Evolutionary conservation across 2,888 invertebrate genomes (phyloP).

Genomic region (Napeogenes inachia): DNA sequence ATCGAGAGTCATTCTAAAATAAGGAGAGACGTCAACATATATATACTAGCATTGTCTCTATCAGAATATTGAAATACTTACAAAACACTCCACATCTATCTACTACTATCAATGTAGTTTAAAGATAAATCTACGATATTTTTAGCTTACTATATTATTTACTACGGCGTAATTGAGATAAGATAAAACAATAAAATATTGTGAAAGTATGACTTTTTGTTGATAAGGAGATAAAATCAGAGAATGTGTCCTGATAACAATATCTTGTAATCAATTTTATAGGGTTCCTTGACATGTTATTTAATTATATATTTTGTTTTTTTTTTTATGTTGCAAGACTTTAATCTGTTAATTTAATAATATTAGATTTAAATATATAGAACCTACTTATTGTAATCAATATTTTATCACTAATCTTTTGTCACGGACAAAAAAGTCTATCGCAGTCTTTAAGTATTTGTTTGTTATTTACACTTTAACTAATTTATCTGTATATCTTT

Average conservation of each 20-base stretch:
- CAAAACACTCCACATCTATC: too few relatives aligned
- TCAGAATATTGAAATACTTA: too few relatives aligned
- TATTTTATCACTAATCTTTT: slow-evolving; percentile 14
- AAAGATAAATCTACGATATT: slow-evolving; percentile 29
- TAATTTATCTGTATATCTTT: neutral
- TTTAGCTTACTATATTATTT: slow-evolving; percentile 60
- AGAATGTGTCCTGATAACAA: slow-evolving; percentile 16
- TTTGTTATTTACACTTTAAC: too few relatives aligned
- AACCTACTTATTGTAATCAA: neutral
- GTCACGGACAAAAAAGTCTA: slow-evolving; percentile 15
- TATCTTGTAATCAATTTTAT: neutral
- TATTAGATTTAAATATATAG: too few relatives aligned
- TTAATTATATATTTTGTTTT: too few relatives aligned
- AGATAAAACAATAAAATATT: slow-evolving; percentile 44
- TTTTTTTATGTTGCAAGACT: too few relatives aligned
- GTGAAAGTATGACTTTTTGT: slow-evolving; percentile 49
- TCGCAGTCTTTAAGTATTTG: too few relatives aligned
- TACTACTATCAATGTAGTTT: neutral
- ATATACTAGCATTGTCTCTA: too few relatives aligned
- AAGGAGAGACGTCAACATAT: too few relatives aligned
- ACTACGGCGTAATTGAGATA: slow-evolving; percentile 52
- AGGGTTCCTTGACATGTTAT: too few relatives aligned
- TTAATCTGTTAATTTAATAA: too few relatives aligned
- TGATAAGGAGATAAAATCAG: slow-evolving; percentile 19
- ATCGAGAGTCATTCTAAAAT: too few relatives aligned